Evolutionary conservation across 2,113 vertebrate genomes (phyloP).

Genomic region (Silurus asotus): DNA sequence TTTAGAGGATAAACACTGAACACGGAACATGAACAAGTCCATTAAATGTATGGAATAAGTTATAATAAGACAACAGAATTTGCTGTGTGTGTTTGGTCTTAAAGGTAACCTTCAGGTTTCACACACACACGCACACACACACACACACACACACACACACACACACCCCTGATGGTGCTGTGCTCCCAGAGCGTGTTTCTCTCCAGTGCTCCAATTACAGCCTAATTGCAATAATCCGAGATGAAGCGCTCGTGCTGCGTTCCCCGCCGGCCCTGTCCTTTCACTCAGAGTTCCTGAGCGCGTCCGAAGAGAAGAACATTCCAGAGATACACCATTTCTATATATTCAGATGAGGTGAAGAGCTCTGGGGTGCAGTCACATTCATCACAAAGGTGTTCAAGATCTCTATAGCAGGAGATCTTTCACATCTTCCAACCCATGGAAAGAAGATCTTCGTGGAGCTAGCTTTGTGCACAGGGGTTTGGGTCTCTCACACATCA

Average conservation of each 20-base stretch:
- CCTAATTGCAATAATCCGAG: conserved; percentile 30
- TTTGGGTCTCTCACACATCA: no score
- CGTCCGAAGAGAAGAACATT: no score
- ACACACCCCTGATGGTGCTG: neutral
- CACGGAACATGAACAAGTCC: neutral
- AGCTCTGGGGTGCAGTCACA: no score
- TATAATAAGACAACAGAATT: neutral
- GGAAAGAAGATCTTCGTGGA: no score
- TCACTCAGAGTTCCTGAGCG: neutral
- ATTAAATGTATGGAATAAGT: neutral
- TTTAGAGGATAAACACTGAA: no score
- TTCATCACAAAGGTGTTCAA: no score
- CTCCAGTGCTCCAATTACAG: conserved; percentile 12
- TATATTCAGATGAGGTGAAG: no score
- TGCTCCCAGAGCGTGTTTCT: conserved; percentile 5
- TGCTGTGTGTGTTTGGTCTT: neutral
- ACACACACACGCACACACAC: neutral
- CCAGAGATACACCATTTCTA: no score
- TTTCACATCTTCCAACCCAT: no score
- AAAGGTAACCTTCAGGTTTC: conserved; percentile 58
- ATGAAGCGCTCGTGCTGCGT: neutral
- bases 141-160: neutral
- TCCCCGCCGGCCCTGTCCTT: neutral
- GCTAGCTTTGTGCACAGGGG: no score
- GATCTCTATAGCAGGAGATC: no score